Percentiles rank a stretch among this genome's conserved stretches.
phyloP scores from a whole-genome alignment of 30 jellyfish, hydroid and myxozoan species.

The Nemopilema nomurai region DNA sequence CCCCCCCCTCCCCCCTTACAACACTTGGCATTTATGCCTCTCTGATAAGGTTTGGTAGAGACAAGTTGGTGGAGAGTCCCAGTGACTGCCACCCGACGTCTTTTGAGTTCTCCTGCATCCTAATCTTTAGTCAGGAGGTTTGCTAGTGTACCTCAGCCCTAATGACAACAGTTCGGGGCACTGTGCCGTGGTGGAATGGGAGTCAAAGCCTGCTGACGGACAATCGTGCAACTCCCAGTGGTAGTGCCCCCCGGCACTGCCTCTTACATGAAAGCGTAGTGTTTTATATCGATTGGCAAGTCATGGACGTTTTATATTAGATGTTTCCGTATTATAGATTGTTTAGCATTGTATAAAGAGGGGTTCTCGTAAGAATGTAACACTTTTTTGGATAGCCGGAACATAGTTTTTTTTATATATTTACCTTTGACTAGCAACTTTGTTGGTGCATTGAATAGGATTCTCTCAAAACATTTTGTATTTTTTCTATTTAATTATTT shows the following conservation, averaged over 20 bases:
- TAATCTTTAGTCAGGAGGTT: not conserved
- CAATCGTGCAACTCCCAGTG: not conserved
- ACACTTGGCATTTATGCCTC: not conserved
- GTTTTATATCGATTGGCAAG: conserved; percentile 40
- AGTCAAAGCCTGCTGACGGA: not conserved
- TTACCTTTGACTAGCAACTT: conserved; percentile 59
- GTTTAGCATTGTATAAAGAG: conserved; percentile 64
- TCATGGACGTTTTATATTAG: conserved; percentile 58
- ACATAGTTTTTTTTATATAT: conserved; percentile 52
- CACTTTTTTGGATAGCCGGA: conserved; percentile 64
- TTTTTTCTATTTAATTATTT: conserved; percentile 55
- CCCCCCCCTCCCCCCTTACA: too few species aligned
- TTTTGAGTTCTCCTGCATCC: not conserved
- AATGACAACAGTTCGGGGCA: not conserved
- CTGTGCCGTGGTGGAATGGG: not conserved
- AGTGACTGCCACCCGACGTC: not conserved
- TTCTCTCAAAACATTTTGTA: conserved; percentile 52
- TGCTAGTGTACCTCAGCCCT: not conserved
- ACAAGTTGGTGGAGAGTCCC: not conserved
- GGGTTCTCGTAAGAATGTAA: conserved; percentile 58
- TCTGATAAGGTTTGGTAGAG: not conserved
- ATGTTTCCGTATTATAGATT: conserved; percentile 54
- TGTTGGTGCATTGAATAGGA: conserved; percentile 49
- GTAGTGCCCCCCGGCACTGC: not conserved
- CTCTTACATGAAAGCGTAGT: conserved; percentile 50